Conservation (phyloP, 2,797 vertebrate genomes). For the Perodicticus potto region DNA sequence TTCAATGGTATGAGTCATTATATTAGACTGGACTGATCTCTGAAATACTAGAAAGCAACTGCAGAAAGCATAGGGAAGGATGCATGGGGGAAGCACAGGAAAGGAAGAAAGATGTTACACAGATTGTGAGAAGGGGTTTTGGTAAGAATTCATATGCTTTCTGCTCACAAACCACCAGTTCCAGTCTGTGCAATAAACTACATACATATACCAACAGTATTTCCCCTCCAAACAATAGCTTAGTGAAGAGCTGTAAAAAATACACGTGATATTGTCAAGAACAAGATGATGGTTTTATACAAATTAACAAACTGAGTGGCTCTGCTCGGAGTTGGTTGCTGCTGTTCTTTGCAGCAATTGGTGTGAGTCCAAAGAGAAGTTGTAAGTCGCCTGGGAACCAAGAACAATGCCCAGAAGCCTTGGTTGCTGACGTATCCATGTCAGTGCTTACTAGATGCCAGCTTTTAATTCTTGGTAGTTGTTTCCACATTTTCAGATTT, state of each 20-base stretch:
- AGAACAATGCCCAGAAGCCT: not conserved
- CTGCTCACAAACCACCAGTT: not conserved
- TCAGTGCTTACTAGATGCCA: not conserved
- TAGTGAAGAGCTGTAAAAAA: constrained; percentile 15
- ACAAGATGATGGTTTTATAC: not conserved
- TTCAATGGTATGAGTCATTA: not conserved
- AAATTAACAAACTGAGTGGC: not conserved
- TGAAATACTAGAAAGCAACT: not conserved
- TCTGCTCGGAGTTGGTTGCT: not conserved
- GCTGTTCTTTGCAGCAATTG: not conserved
- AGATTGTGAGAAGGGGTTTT: not conserved
- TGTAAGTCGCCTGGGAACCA: not conserved
- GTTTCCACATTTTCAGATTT: not conserved
- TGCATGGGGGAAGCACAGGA: not conserved
- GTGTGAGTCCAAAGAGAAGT: not conserved
- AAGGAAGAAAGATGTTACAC: not conserved
- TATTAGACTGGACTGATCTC: not conserved
- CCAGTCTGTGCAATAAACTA: not conserved
- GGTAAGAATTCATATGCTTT: constrained; percentile 27
- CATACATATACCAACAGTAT: not conserved
- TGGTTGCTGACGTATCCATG: not conserved
- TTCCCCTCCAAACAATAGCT: not conserved
- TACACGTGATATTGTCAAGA: not conserved
- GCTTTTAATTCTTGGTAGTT: not conserved
- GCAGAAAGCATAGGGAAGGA: not conserved